These are phyloP conservation scores for Amiota minor DNA, from an alignment of 2,888 invertebrate species.

Conservation along the genomic window DNA sequence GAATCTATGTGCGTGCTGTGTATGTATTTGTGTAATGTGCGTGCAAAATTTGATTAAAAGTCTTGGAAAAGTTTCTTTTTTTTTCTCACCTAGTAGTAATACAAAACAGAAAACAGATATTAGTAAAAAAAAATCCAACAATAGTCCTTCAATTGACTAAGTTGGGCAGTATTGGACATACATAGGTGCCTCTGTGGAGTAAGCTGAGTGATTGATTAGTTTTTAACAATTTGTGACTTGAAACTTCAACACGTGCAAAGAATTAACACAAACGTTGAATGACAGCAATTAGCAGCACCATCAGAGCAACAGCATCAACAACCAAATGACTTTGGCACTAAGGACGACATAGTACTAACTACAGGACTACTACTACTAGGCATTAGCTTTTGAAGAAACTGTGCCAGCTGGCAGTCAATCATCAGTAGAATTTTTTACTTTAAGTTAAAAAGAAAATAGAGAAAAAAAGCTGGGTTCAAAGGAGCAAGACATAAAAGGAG, in stretches of 20 bases:
- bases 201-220: conserved; percentile 68
- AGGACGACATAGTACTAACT: not conserved
- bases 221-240: conserved; percentile 67
- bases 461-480: too few relatives aligned
- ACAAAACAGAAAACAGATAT: not conserved
- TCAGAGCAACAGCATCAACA: conserved; percentile 17
- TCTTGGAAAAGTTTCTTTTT: not conserved
- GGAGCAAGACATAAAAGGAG: too few relatives aligned
- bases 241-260: conserved; percentile 57
- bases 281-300: conserved; percentile 55
- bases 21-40: not conserved
- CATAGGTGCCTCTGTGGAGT: conserved; percentile 30
- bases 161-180: not conserved
- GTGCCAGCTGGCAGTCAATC: too few relatives aligned
- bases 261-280: conserved; percentile 53
- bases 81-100: not conserved
- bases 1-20: not conserved
- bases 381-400: too few relatives aligned
- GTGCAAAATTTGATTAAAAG: conserved; percentile 15
- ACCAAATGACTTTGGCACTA: not conserved
- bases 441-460: too few relatives aligned
- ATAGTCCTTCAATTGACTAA: not conserved
- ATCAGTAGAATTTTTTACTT: too few relatives aligned
- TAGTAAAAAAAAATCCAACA: not conserved
- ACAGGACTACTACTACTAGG: too few relatives aligned